These are phyloP conservation scores for Hystrix brachyura DNA, from an alignment of 2,113 vertebrate genomes.

Conservation along the genomic window DNA sequence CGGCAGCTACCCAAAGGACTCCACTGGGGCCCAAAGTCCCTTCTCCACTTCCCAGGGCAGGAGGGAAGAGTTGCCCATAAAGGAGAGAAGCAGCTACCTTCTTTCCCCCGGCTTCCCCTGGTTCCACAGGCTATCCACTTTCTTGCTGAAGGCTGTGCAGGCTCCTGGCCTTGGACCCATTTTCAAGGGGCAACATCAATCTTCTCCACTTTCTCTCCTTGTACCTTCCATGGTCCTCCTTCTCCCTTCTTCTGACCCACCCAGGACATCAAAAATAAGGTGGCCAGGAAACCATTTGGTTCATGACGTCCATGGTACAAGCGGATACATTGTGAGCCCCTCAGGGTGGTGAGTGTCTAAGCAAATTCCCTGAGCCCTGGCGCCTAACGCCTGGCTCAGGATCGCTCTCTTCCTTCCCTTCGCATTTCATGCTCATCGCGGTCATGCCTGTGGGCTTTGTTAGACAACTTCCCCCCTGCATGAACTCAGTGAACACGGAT, in stretches of 20 bases:
- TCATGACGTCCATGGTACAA: background rate
- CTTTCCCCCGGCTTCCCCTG: background rate
- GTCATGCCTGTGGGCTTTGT: background rate
- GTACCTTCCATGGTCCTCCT: background rate
- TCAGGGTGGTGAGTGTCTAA: background rate
- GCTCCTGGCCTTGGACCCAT: accelerated
- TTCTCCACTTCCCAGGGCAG: background rate
- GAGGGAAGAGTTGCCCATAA: background rate
- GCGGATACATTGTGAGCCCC: background rate
- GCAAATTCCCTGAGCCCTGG: background rate
- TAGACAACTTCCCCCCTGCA: background rate
- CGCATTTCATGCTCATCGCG: background rate
- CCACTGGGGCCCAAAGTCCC: background rate
- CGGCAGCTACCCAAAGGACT: background rate
- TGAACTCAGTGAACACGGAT: background rate
- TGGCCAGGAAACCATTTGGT: background rate
- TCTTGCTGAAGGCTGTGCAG: background rate
- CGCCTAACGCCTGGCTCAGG: background rate
- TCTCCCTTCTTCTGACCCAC: background rate
- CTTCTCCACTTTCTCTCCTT: background rate
- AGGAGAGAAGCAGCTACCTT: background rate
- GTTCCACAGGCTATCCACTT: background rate
- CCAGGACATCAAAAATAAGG: background rate
- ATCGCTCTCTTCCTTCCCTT: background rate
- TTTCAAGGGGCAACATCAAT: background rate